Percentiles rank a stretch among this genome's conserved stretches.
These are phyloP conservation scores for Ectemnius continuus DNA, from an alignment of 2,888 invertebrate genomes.

Conservation along the genomic window DNA sequence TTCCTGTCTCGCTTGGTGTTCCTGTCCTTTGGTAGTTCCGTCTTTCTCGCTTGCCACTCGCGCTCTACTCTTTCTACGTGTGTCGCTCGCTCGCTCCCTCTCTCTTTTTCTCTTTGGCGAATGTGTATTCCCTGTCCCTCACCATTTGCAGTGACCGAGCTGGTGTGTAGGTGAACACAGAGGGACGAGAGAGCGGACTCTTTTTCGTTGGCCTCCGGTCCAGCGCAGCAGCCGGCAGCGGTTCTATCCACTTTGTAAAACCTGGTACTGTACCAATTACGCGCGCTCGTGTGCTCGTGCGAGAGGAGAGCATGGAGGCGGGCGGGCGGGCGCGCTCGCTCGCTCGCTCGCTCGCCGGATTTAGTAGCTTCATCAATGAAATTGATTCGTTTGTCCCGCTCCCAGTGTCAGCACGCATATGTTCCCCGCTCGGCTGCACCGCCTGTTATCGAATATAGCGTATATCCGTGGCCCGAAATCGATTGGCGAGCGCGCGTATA, in stretches of 20 bases:
- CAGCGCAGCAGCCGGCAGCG: slow-evolving; percentile 28
- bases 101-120: slow-evolving; percentile 23
- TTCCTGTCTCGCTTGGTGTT: slow-evolving; percentile 17
- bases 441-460: slow-evolving; percentile 37
- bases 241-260: slow-evolving; percentile 63
- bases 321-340: background rate
- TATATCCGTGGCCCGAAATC: slow-evolving; percentile 21
- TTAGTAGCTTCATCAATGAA: slow-evolving; percentile 75
- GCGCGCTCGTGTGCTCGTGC: slow-evolving; percentile 55
- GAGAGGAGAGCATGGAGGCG: too few species aligned
- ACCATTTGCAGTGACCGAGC: slow-evolving; percentile 16
- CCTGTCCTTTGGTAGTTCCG: slow-evolving; percentile 17
- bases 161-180: slow-evolving; percentile 19
- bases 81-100: too few species aligned
- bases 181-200: slow-evolving; percentile 22
- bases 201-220: slow-evolving; percentile 45
- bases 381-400: slow-evolving; percentile 67
- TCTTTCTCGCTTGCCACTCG: slow-evolving; percentile 29
- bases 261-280: slow-evolving; percentile 71
- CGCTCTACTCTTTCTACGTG: slow-evolving; percentile 5
- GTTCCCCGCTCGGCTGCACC: slow-evolving; percentile 19
- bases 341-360: slow-evolving; percentile 65
- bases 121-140: background rate
- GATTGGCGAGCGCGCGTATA: slow-evolving; percentile 22
- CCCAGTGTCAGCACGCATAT: slow-evolving; percentile 24